Base-by-base conservation (phyloP, 2,888 invertebrate species). In the Strigamia transsilvanica region DNA sequence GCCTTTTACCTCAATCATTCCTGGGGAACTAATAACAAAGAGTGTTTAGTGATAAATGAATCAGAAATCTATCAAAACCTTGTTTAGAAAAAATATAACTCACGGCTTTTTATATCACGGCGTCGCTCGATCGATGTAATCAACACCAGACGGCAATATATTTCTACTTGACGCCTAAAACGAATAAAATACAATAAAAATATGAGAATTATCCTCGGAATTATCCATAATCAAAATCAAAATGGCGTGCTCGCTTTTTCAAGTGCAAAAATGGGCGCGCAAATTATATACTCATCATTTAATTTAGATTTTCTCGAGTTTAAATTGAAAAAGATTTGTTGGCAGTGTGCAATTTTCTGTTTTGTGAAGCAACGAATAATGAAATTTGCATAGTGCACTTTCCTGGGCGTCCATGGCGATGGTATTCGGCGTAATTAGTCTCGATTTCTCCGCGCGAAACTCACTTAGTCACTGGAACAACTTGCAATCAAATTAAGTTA, bases 401-500 rank as follows among this genome's bases (percentile, higher is more conserved):
- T 13, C 15, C 12, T 10, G 13, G 2, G 51, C 18, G 18, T 51
- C 51, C 51, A 51, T 51, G 51, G 7, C 51, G 46, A 46, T 46
- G 46, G 6, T 41, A 12, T 6, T 6, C 41, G 41, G 12, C 41
- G 46, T 51, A 51, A 51, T 51, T 51, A 51, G 18, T 18, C n/a
- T n/a, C 4, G 51, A 51, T 51, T 51, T 15, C 51, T n/a, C 51
- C 15, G 46, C 18, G 2, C 51, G 6, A 51, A 51, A 51, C 51
- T 51, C 56, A 56, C 15, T 56, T 56, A 18, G 46, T 46, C 4
- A 46, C 46, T n/a, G 18, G 4, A 56, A 56, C n/a, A 56, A 56
- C 21, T 56, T 18, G 56, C 56, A 56, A 46, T 56, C 21, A 56
- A 56, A 56, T 56, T 56, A 56, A 56, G 56, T 56, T 56, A 56